Base-by-base conservation (phyloP, 2,797 vertebrate genomes). In the Microctenopoma lineatum region DNA sequence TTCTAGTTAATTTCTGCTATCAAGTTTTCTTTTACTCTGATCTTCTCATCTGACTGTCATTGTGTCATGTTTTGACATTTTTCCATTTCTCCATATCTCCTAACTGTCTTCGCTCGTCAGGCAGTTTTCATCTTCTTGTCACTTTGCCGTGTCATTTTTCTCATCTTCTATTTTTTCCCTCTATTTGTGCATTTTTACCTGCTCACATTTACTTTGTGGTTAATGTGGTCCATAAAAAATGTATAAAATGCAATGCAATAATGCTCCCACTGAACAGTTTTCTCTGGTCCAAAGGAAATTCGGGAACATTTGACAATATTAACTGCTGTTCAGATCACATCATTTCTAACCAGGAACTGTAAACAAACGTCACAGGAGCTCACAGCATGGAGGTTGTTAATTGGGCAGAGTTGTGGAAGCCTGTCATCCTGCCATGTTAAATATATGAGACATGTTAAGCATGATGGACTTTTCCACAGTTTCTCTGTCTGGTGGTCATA, bases 81-180 rank as follows among this genome's bases (percentile, higher is more conserved):
- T 80, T 73, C 75, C 73, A 75, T 66, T 87, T 86, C 59, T 85
- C 67, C n/a, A n/a, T n/a, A 84, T 91, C 66, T 83, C 63, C n/a
- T 64, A 73, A 42, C 80, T 66, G 84, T 85, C 79, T 64, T 58
- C 44, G 60, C 67, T 75, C 77, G 76, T 87, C 87, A 74, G 59
- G 69, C 75, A 4, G 1, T 65, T 84, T 86, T 87, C 80, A 83
- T 84, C 76, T 83, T 32, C 15, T 71, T 75, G 74, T 81, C 85
- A 84, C 58, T 75, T 80, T 73, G 63, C 46, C 55, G 0, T 60
- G 71, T 80, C 69, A 55, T 80, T 73, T 84, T 70, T 80, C 58
- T 78, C 79, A 70, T 83, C 59, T 41, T 70, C 39, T 58, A 46
- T 70, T 46, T 18, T 18, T 45, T 18, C 44, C 42, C 16, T 62